Conservation (phyloP, 2,113 vertebrate species). For the Percopsis transmontana region DNA sequence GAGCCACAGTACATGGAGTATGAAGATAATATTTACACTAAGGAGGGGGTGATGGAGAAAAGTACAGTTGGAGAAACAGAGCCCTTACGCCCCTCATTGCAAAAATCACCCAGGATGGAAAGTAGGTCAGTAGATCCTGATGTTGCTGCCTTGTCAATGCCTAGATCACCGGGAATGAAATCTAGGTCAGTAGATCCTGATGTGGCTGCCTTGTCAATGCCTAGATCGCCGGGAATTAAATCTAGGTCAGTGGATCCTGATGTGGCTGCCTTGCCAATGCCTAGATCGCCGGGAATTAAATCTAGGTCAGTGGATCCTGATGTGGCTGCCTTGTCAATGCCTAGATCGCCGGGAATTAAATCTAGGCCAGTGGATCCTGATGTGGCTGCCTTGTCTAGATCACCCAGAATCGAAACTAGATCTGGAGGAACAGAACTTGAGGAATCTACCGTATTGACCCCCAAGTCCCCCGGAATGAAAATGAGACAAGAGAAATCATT, state of each 20-base stretch:
- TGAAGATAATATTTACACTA: slow-evolving; percentile 6
- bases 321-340: neutral
- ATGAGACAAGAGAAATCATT: slow-evolving; percentile 50
- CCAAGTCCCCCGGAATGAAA: slow-evolving; percentile 20
- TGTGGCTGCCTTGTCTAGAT: neutral
- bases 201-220: neutral
- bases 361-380: slow-evolving; percentile 6
- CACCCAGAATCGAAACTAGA: slow-evolving; percentile 23
- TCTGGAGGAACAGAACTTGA: slow-evolving; percentile 11
- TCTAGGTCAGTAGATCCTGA: slow-evolving; percentile 13
- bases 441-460: neutral
- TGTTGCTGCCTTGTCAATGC: neutral
- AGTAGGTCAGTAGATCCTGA: slow-evolving; percentile 5
- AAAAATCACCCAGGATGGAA: slow-evolving; percentile 34
- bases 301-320: neutral
- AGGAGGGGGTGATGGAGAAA: slow-evolving; percentile 26
- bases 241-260: no score
- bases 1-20: slow-evolving; percentile 39
- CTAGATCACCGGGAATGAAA: slow-evolving; percentile 25
- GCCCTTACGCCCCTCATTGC: neutral
- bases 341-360: slow-evolving; percentile 9
- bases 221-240: neutral
- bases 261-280: no score
- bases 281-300: no score
- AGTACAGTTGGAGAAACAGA: slow-evolving; percentile 16